Conservation (phyloP, 2,797 vertebrate species). For the Neosalanx taihuensis region DNA sequence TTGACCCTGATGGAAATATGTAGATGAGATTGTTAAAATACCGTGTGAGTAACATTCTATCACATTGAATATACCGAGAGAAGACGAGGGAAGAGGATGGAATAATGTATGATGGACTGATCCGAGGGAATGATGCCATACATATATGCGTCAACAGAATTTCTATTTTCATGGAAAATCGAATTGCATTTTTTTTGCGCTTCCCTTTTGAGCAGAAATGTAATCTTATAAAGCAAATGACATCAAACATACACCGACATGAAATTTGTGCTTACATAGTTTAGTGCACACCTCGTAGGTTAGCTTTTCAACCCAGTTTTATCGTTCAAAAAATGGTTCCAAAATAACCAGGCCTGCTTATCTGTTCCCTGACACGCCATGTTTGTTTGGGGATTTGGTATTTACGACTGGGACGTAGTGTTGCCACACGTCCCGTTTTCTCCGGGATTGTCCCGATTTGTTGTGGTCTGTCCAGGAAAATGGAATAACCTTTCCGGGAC, state of each 20-base stretch:
- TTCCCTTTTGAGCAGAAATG: conserved; percentile 21
- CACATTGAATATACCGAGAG: conserved; percentile 51
- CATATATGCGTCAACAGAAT: conserved; percentile 63
- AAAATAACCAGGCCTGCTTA: background rate
- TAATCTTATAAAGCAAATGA: background rate
- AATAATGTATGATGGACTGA: conserved; percentile 60
- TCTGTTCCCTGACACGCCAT: background rate
- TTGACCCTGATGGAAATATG: conserved; percentile 58
- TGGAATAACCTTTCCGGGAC: too few relatives aligned
- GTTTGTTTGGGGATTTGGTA: background rate
- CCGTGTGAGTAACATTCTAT: conserved; percentile 44
- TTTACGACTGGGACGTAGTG: background rate
- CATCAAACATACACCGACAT: background rate
- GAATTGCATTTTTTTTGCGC: conserved; percentile 32
- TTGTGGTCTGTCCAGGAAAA: too few relatives aligned
- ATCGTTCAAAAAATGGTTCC: too few relatives aligned
- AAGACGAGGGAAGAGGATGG: conserved; percentile 34
- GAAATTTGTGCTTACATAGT: background rate
- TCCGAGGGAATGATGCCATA: conserved; percentile 58
- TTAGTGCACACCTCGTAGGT: background rate
- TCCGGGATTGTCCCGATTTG: too few relatives aligned
- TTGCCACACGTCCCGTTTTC: too few relatives aligned
- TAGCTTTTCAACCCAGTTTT: too few relatives aligned
- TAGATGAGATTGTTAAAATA: conserved; percentile 46
- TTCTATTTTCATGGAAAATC: conserved; percentile 46